These are phyloP conservation scores for Leucosticte australis DNA, from an alignment of 2,113 vertebrate genomes.

Conservation along the genomic window DNA sequence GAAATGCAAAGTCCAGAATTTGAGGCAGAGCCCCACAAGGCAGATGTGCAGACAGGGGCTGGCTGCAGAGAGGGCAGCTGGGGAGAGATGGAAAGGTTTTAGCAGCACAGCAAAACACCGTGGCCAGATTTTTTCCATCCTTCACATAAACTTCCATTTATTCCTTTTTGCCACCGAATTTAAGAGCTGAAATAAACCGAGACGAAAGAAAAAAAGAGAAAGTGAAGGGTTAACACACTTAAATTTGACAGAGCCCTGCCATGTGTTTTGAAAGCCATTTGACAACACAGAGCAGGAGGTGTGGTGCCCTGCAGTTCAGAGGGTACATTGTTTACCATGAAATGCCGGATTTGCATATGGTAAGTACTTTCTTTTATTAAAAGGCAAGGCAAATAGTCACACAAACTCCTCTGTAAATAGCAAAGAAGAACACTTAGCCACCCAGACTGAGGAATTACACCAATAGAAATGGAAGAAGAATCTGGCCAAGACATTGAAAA, in stretches of 20 bases:
- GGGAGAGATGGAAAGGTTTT: neutral
- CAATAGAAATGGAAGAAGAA: conserved; percentile 9
- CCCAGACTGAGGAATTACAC: conserved; percentile 4
- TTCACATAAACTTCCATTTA: neutral
- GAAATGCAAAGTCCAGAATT: neutral
- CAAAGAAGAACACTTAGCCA: conserved; percentile 60
- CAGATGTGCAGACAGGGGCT: neutral
- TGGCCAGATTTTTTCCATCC: neutral
- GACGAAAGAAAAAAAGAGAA: neutral
- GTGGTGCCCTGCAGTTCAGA: conserved; percentile 62
- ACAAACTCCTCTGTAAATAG: conserved; percentile 71
- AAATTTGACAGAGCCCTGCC: conserved; percentile 1
- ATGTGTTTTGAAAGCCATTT: conserved; percentile 54
- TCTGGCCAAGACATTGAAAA: conserved; percentile 26
- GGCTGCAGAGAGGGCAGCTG: neutral
- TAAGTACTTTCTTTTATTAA: conserved; percentile 71
- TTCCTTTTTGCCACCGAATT: neutral
- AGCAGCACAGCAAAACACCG: neutral
- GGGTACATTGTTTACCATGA: conserved; percentile 69
- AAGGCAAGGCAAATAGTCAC: conserved; percentile 71
- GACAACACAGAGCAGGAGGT: conserved; percentile 49
- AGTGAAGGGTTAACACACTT: conserved; percentile 12
- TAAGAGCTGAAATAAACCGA: neutral
- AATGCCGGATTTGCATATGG: conserved; percentile 73
- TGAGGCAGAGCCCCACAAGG: neutral